Evolutionary conservation across 2,113 vertebrate genomes (phyloP).

Genomic region (Mustelus asterias): DNA sequence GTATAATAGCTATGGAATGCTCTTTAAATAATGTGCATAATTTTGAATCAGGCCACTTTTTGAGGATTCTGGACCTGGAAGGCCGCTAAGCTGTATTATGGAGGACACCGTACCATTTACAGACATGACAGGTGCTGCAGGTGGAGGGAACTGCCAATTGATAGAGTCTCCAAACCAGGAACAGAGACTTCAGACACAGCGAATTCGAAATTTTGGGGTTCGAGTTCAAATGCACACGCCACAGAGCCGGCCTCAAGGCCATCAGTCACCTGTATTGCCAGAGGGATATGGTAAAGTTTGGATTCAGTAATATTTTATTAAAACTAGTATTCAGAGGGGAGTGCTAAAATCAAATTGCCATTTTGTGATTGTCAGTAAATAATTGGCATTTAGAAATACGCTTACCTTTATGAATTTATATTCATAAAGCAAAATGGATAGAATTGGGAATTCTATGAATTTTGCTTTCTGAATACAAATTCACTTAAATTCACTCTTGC

Average conservation of each 20-base stretch:
- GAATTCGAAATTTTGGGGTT: conserved; percentile 77
- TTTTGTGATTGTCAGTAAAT: background rate
- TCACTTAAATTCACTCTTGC: no score
- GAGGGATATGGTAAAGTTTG: conserved; percentile 83
- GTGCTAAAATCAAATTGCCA: background rate
- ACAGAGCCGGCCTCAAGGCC: conserved; percentile 84
- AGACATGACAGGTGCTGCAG: conserved; percentile 78
- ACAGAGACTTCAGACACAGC: conserved; percentile 74
- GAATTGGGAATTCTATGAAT: no score
- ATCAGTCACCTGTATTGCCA: conserved; percentile 88
- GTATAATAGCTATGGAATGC: background rate
- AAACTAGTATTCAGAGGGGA: background rate
- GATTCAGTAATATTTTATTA: background rate
- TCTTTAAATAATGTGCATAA: background rate
- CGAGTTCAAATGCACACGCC: conserved; percentile 78
- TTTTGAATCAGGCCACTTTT: conserved; percentile 68
- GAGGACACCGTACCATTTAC: conserved; percentile 89
- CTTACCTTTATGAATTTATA: background rate
- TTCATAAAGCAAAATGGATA: background rate
- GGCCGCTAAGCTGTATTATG: conserved; percentile 83
- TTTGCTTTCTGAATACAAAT: no score
- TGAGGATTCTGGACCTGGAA: conserved; percentile 75
- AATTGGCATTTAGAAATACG: background rate
- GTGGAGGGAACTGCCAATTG: conserved; percentile 75
- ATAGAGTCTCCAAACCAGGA: conserved; percentile 85